Conservation (phyloP, 1,140 invertebrate genomes). For the Leguminivora glycinivorella region DNA sequence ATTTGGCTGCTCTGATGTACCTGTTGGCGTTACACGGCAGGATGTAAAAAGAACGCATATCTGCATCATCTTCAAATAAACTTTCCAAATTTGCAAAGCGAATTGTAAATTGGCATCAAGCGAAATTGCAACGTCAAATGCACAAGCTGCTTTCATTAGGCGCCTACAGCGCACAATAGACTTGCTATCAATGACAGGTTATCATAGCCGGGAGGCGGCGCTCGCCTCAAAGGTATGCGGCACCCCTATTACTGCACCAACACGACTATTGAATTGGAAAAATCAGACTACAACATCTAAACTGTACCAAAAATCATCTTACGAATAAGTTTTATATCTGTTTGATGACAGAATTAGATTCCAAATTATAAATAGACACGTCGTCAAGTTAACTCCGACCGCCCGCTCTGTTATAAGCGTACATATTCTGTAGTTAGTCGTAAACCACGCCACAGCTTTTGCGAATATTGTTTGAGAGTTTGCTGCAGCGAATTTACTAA, state of each 20-base stretch:
- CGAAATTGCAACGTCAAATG: conserved; percentile 12
- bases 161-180: neutral
- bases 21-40: too few relatives aligned
- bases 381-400: conserved; percentile 29
- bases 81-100: conserved; percentile 2
- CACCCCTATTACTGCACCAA: neutral
- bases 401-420: conserved; percentile 4
- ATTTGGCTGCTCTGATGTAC: too few relatives aligned
- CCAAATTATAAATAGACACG: conserved; percentile 49
- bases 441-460: conserved; percentile 32
- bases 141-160: neutral
- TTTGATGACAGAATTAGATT: conserved; percentile 2
- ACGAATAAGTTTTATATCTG: conserved; percentile 18
- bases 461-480: conserved; percentile 32
- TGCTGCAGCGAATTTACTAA: conserved; percentile 19
- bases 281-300: neutral
- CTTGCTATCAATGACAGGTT: neutral
- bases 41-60: too few relatives aligned
- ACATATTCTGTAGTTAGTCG: conserved; percentile 26
- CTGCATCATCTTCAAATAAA: too few relatives aligned
- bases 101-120: conserved; percentile 5
- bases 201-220: neutral
- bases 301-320: neutral
- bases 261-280: neutral
- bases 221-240: neutral